Conservation (phyloP, 2,888 invertebrate species). For the Dermolepida albohirtum region DNA sequence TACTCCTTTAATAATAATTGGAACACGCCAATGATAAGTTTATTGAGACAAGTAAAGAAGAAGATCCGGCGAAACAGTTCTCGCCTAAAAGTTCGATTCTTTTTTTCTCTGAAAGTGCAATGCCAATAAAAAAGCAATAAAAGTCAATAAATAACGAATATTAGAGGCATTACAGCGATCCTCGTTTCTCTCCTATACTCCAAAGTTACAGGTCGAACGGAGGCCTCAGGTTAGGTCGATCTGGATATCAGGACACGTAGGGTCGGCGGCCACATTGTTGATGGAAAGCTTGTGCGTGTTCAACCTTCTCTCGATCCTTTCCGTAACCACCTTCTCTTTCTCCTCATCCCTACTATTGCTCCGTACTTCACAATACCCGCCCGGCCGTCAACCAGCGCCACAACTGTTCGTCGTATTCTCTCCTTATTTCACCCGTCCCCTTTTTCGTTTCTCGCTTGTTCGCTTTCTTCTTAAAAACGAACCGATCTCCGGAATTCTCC, state of each 20-base stretch:
- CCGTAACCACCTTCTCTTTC: constrained; percentile 31
- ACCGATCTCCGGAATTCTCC: constrained; percentile 44
- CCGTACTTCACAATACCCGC: constrained; percentile 31
- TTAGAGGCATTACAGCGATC: constrained; percentile 45
- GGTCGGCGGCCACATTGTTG: constrained; percentile 51
- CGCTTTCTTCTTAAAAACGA: constrained; percentile 31
- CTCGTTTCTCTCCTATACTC: constrained; percentile 6
- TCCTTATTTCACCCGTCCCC: constrained; percentile 35
- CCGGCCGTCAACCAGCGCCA: constrained; percentile 43
- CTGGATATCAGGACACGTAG: constrained; percentile 53
- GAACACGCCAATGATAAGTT: neutral
- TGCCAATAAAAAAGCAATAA: constrained; percentile 47
- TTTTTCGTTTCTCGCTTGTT: constrained; percentile 30
- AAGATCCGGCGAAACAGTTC: neutral
- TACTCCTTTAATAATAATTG: too few species aligned
- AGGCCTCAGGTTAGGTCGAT: constrained; percentile 36
- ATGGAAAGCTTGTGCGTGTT: constrained; percentile 54
- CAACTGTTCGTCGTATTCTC: constrained; percentile 49
- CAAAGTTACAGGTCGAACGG: constrained; percentile 26
- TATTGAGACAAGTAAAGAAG: neutral
- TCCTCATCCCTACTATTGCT: constrained; percentile 2
- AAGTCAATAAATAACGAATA: constrained; percentile 48
- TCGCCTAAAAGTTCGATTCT: constrained; percentile 19
- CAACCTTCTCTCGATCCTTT: constrained; percentile 41
- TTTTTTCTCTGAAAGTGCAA: constrained; percentile 37